Evolutionary conservation across 2,797 vertebrate species (phyloP), one percentile per base, ranked within the genome.

Genomic region (Echiichthys vipera): DNA sequence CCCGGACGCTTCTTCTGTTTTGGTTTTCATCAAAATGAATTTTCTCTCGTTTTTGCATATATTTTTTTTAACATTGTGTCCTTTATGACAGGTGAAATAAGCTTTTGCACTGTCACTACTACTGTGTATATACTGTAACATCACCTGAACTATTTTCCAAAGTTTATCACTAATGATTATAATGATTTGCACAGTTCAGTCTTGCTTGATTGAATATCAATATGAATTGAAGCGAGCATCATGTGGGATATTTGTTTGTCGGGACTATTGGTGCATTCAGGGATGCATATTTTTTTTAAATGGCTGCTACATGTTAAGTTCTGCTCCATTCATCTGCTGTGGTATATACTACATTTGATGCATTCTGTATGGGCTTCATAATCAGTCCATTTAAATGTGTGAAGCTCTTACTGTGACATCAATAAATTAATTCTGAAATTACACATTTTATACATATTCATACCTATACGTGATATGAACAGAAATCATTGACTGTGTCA

Each of bases 1-100:
- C n/a, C n/a, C n/a, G 73, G 61, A 24, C 4, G 29, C 34, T 51
- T 57, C 37, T 54, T 55, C 55, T 69, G 65, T 70, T 80, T 72
- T 56, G 45, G 63, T 36, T 30, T 49, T n/a, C 7, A 13, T 34
- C 2, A 7, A 46, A 17, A 13, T 51, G 1, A 36, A 18, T 47
- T 69, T 30, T 46, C 10, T 27, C 4, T 34, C 27, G 36, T 13
- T 40, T 68, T 76, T 73, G 42, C 7, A 56, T 76, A n/a, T n/a
- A n/a, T n/a, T n/a, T 68, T 29, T 24, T 73, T 59, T 34, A 22
- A 67, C 9, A 30, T 24, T 2, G 17, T 15, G 29, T 24, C 5
- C 10, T 61, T 63, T 7, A n/a, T 24, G 6, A 25, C 5, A 15
- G n/a, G 10, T 47, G 2, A 57, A 65, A 15, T 59, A n/a, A n/a